Conservation (phyloP, 2,113 vertebrate genomes). For the Catharus minimus region DNA sequence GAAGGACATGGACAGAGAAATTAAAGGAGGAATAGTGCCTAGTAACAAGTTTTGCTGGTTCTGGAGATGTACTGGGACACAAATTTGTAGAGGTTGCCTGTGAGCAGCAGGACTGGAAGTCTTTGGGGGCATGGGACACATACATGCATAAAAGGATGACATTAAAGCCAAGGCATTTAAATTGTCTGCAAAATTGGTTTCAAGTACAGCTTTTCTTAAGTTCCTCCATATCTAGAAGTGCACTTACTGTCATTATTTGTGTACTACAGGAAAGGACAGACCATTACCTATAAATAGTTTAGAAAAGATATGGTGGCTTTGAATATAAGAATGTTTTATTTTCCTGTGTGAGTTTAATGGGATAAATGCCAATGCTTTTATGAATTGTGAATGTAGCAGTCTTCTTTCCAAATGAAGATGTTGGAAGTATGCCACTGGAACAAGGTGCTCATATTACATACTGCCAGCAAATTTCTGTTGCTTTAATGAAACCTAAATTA, state of each 20-base stretch:
- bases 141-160: neutral
- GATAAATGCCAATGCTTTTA: constrained; percentile 64
- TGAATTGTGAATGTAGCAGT: constrained; percentile 70
- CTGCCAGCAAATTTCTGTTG: constrained; percentile 60
- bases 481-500: constrained; percentile 67
- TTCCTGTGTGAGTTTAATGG: constrained; percentile 57
- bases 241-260: neutral
- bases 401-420: constrained; percentile 68
- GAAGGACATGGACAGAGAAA: neutral
- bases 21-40: neutral
- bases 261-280: neutral
- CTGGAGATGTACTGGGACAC: neutral
- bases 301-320: constrained; percentile 32
- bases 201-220: neutral
- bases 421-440: constrained; percentile 66
- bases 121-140: neutral
- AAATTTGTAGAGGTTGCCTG: neutral
- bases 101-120: neutral
- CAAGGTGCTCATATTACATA: constrained; percentile 54
- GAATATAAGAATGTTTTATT: constrained; percentile 47
- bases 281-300: constrained; percentile 20
- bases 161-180: neutral
- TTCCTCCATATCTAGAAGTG: neutral
- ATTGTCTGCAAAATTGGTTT: neutral
- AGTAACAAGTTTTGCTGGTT: neutral